Base-by-base conservation (phyloP, 2,113 vertebrate species). In the Suricata suricatta region DNA sequence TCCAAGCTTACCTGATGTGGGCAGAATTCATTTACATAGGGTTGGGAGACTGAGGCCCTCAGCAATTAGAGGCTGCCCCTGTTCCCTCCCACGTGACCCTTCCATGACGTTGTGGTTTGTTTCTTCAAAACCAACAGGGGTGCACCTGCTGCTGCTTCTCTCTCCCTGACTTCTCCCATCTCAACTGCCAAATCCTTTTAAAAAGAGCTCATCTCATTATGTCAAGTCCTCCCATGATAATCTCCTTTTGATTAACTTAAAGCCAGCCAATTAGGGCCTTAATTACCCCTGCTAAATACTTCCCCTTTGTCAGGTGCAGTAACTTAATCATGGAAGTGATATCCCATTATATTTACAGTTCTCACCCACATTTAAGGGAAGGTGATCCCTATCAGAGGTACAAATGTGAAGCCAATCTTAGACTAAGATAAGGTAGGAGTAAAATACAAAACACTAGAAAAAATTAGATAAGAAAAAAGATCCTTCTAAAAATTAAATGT, bases 221-320 rank as follows among this genome's bases (percentile, higher is more conserved):
- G 44, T 86, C 29, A 76, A 23, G 4, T 8, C 41, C 29, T 93
- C 57, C 71, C 50, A 44, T 57, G 21, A 90, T 66, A 86, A 88
- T 64, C 25, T 86, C 41, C n/a, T 86, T 90, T 68, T 80, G 80
- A 90, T 66, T 93, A 91, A 88, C 21, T 76, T 80, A 90, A 90
- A 95, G 8, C 11, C 90, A 79, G 33, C 57, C 83, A 72, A 47
- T 87, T 95, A 83, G 54, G 63, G 52, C 38, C 15, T 86, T 92
- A 94, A 71, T 83, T 89, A 80, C 8, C 68, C 23, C 47, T 92
- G 17, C 29, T 90, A 69, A 92, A 84, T 76, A 64, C n/a, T 81
- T 81, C 76, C 76, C n/a, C 6, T 90, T 96, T 44, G n/a, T 54
- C 72, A 60, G 10, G 12, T 47, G 54, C 52, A 33, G 13, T 54